Percentiles rank a stretch among this genome's conserved stretches.
phyloP scores from a whole-genome alignment of 1,140 invertebrate genomes.

The Pogonognathellus flavescens region DNA sequence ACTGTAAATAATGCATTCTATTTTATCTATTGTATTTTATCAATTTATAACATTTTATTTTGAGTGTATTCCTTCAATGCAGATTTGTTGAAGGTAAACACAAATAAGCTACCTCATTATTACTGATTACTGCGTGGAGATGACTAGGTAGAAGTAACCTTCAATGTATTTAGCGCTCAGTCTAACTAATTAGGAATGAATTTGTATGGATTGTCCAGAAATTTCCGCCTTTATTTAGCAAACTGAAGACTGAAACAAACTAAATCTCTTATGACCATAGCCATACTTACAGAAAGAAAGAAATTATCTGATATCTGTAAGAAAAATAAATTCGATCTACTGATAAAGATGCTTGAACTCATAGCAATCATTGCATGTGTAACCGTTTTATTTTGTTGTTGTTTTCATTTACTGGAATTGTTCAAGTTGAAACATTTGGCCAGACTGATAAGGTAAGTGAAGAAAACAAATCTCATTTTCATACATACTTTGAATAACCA shows the following conservation, averaged over 20 bases:
- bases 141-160: background rate
- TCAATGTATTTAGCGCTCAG: slow-evolving; percentile 1
- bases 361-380: slow-evolving; percentile 14
- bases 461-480: no score
- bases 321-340: background rate
- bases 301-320: no score
- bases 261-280: no score
- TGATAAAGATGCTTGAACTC: slow-evolving; percentile 7
- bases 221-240: no score
- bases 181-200: background rate
- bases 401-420: slow-evolving; percentile 15
- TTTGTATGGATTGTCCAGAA: background rate
- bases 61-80: no score
- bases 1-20: no score
- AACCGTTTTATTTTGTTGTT: slow-evolving; percentile 19
- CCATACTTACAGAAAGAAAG: no score
- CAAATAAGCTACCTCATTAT: background rate
- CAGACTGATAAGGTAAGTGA: slow-evolving; percentile 11
- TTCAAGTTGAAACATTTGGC: slow-evolving; percentile 17
- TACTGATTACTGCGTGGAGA: background rate
- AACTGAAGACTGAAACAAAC: no score
- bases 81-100: no score
- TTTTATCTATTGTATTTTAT: no score
- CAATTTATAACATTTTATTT: no score
- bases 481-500: no score